Conservation (phyloP, 2,888 invertebrate species). For the Perdita meconis region DNA sequence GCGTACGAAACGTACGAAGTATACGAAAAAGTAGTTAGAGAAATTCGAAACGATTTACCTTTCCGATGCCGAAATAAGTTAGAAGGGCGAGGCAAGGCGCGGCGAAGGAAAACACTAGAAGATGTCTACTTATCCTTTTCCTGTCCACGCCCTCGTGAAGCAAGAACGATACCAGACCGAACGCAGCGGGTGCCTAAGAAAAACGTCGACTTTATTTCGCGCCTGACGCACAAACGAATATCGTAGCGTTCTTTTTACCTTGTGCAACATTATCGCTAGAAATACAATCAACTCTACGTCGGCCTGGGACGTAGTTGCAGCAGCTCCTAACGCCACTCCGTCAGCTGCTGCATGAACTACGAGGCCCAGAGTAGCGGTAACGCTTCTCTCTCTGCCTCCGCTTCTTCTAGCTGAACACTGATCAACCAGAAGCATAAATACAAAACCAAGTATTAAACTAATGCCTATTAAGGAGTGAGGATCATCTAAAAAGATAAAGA, state of each 20-base stretch:
- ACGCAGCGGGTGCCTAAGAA: constrained; percentile 96
- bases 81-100: constrained; percentile 95
- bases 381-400: constrained; percentile 89
- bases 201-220: background rate
- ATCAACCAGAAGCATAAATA: constrained; percentile 98
- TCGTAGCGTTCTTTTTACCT: constrained; percentile 85
- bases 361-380: constrained; percentile 97
- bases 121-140: constrained; percentile 93
- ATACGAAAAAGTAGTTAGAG: constrained; percentile 3
- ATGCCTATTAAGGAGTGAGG: constrained; percentile 94
- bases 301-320: constrained; percentile 97
- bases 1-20: background rate
- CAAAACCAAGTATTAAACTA: constrained; percentile 96
- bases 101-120: constrained; percentile 95
- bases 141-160: constrained; percentile 97
- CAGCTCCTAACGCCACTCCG: constrained; percentile 98
- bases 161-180: constrained; percentile 98
- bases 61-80: constrained; percentile 96
- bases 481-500: constrained; percentile 83
- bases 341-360: constrained; percentile 99
- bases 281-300: constrained; percentile 99
- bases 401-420: constrained; percentile 88
- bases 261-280: constrained; percentile 99
- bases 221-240: too few relatives aligned
- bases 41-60: constrained; percentile 82